Conservation (phyloP, 1,140 invertebrate species). For the Tigriopus japonicus region DNA sequence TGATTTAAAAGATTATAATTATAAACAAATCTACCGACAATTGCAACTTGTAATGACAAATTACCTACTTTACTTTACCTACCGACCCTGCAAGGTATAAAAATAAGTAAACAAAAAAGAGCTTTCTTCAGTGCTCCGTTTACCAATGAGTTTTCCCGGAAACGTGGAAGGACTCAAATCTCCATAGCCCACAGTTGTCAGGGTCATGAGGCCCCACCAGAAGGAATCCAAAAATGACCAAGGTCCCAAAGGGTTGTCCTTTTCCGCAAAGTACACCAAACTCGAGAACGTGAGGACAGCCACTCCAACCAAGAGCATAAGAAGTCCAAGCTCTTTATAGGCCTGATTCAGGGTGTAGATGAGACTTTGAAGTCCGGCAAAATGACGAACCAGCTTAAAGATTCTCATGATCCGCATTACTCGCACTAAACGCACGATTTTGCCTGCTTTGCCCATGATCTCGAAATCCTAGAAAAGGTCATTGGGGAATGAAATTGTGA, state of each 20-base stretch:
- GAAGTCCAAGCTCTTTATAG: slow-evolving; percentile 11
- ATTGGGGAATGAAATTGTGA: not conserved
- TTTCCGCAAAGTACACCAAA: slow-evolving; percentile 11
- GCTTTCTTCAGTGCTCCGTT: too few species aligned
- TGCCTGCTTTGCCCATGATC: slow-evolving; percentile 13
- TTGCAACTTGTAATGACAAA: too few species aligned
- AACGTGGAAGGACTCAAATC: slow-evolving; percentile 10
- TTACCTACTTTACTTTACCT: too few species aligned
- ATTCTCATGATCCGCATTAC: slow-evolving; percentile 13
- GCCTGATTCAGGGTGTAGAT: slow-evolving; percentile 13
- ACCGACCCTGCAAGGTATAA: too few species aligned
- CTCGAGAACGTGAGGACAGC: slow-evolving; percentile 7
- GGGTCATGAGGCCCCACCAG: slow-evolving; percentile 12
- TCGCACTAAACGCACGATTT: slow-evolving; percentile 9
- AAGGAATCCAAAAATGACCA: slow-evolving; percentile 13
- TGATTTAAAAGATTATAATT: too few species aligned
- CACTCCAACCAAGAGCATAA: slow-evolving; percentile 9
- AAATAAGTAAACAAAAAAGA: too few species aligned
- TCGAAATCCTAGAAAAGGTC: slow-evolving; percentile 10
- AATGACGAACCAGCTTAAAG: slow-evolving; percentile 11
- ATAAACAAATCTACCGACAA: too few species aligned
- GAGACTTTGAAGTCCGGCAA: slow-evolving; percentile 10
- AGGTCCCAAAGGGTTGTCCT: slow-evolving; percentile 9
- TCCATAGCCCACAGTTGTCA: slow-evolving; percentile 12
- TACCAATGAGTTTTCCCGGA: slow-evolving; percentile 12